A percentile compares a stretch with the other conserved stretches of the same genome.
Conservation (phyloP, 2,113 vertebrate species). For the Procapra przewalskii region DNA sequence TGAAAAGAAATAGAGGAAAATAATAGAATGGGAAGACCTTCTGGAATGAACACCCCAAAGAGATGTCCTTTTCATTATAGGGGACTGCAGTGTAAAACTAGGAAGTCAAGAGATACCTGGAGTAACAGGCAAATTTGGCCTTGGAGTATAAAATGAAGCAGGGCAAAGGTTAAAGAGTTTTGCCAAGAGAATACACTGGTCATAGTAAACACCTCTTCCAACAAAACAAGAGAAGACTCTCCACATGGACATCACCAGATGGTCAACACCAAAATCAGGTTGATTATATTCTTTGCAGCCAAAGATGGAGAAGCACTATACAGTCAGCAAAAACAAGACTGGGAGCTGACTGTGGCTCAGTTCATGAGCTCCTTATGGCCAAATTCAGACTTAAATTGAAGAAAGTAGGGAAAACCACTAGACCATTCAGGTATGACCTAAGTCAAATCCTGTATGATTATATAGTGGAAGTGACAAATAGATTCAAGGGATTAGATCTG, state of each 20-base stretch:
- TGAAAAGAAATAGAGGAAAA: background rate
- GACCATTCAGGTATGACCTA: background rate
- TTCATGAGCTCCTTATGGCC: background rate
- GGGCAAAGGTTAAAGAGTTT: background rate
- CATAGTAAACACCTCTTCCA: background rate
- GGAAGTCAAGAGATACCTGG: background rate
- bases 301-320: background rate
- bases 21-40: background rate
- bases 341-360: background rate
- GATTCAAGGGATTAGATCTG: background rate
- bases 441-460: background rate
- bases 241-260: background rate
- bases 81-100: background rate
- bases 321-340: background rate
- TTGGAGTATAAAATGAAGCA: background rate
- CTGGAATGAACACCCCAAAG: background rate
- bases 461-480: background rate
- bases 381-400: background rate
- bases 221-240: background rate
- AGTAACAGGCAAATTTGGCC: background rate
- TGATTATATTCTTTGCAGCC: background rate
- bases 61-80: background rate
- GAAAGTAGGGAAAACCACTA: background rate
- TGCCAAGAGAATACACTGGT: background rate
- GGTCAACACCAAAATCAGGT: background rate